Percentiles rank a stretch among this genome's conserved stretches.
phyloP scores from a whole-genome alignment of 2,888 invertebrate species.

The Chaitophorus viminalis region DNA sequence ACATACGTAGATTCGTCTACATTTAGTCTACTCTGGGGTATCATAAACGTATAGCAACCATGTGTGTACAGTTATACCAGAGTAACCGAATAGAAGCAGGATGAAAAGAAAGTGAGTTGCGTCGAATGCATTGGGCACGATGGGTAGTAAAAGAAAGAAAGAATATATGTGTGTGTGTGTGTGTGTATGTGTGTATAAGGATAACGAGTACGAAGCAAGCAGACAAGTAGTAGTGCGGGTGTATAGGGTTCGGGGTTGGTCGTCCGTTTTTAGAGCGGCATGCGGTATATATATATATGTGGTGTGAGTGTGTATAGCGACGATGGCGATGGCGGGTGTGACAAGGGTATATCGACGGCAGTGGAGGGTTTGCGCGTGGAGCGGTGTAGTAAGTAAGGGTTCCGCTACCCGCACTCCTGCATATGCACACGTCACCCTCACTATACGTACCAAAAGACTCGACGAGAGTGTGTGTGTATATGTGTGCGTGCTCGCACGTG shows the following conservation, averaged over 20 bases:
- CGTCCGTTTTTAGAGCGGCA: constrained; percentile 57
- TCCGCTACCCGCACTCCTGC: constrained; percentile 28
- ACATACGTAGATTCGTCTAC: background rate
- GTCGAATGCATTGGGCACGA: background rate
- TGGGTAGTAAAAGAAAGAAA: constrained; percentile 39
- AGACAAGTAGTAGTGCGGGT: constrained; percentile 27
- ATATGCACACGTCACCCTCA: constrained; percentile 56
- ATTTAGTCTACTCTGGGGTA: background rate
- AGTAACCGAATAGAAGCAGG: constrained; percentile 19
- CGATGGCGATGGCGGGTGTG: constrained; percentile 11
- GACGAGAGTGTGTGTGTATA: constrained; percentile 4
- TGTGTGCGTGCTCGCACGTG: background rate
- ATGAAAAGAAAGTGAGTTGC: background rate
- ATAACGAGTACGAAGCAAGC: constrained; percentile 50
- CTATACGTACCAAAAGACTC: constrained; percentile 48
- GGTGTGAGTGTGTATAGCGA: constrained; percentile 8
- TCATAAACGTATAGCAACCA: background rate
- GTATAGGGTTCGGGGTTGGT: background rate
- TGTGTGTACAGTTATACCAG: background rate
- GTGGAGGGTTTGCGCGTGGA: constrained; percentile 27
- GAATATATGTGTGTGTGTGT: background rate
- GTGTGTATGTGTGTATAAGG: constrained; percentile 21
- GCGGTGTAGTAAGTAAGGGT: constrained; percentile 55
- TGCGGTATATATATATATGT: constrained; percentile 55
- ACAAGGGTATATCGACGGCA: constrained; percentile 44